Conservation (phyloP, 2,797 vertebrate species). For the Phylloscopus collybita region DNA sequence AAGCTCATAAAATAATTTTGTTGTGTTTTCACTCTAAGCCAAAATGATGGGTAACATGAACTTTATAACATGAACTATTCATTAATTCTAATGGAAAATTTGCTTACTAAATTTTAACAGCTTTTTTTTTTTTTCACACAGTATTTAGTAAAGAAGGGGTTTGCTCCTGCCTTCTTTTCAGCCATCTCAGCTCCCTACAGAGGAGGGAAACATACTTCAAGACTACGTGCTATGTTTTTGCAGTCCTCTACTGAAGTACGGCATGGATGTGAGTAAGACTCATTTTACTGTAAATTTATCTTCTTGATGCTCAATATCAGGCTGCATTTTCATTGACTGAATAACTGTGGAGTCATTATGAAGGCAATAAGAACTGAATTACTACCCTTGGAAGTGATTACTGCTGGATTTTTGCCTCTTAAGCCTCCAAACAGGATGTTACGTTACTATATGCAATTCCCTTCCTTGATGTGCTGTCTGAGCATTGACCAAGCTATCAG, state of each 20-base stretch:
- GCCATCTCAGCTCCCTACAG: neutral
- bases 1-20: neutral
- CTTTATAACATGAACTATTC: slow-evolving; percentile 55
- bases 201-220: neutral
- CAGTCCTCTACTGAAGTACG: neutral
- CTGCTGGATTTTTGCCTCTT: slow-evolving; percentile 29
- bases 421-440: slow-evolving; percentile 46
- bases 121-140: neutral
- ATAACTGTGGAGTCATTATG: slow-evolving; percentile 40
- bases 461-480: slow-evolving; percentile 29
- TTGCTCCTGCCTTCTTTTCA: neutral
- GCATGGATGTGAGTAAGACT: neutral
- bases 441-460: neutral
- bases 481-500: neutral
- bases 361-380: slow-evolving; percentile 46
- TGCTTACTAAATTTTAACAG: slow-evolving; percentile 55
- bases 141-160: slow-evolving; percentile 50
- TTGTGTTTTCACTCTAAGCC: neutral
- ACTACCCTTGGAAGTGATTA: slow-evolving; percentile 38
- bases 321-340: slow-evolving; percentile 48
- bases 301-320: slow-evolving; percentile 39
- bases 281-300: slow-evolving; percentile 56
- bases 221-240: neutral
- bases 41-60: neutral
- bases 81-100: slow-evolving; percentile 56